Percentiles rank a stretch among this genome's conserved stretches.
Conservation (phyloP, 2,113 vertebrate species). For the Nothocercus julius region DNA sequence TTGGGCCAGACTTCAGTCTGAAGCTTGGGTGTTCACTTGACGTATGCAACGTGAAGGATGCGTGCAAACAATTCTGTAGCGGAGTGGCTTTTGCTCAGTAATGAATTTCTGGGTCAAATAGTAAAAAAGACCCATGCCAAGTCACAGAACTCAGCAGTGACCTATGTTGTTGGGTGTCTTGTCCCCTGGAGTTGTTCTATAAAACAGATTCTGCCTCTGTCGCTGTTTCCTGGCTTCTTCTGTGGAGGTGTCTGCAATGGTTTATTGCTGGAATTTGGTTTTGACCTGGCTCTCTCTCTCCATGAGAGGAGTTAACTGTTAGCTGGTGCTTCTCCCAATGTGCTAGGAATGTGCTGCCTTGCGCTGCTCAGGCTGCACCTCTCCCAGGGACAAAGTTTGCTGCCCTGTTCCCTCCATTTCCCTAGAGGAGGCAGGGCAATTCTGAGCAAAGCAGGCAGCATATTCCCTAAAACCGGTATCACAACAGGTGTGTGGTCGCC, state of each 20-base stretch:
- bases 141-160: background rate
- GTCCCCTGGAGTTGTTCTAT: background rate
- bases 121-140: background rate
- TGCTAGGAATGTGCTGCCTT: background rate
- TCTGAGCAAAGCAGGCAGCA: background rate
- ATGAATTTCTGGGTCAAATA: background rate
- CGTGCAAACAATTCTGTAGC: background rate
- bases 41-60: background rate
- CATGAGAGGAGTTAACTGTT: background rate
- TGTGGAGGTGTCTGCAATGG: background rate
- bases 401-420: background rate
- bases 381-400: background rate
- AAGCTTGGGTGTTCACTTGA: background rate
- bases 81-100: background rate
- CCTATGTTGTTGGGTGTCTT: background rate
- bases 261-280: background rate
- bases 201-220: background rate
- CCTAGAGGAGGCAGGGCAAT: background rate
- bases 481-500: background rate
- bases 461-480: background rate
- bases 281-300: background rate
- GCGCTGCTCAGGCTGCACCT: background rate
- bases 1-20: background rate
- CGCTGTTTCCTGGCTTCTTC: background rate
- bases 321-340: background rate